phyloP scores from a whole-genome alignment of 2,888 invertebrate species.

The Aleiodes alternator region DNA sequence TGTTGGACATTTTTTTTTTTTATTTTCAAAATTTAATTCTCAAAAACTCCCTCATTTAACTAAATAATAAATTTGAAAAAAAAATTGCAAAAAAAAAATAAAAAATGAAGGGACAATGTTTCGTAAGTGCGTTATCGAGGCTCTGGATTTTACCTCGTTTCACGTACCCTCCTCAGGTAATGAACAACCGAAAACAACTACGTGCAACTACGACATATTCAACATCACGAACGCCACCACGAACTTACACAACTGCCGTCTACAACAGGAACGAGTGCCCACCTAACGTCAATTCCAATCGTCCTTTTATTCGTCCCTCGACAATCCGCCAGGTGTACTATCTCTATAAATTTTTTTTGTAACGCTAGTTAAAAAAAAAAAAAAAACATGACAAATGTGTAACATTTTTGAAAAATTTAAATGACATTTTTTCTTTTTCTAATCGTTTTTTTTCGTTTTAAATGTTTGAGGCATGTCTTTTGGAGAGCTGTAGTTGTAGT shows the following conservation, averaged over 20 bases:
- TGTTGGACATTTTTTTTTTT: conserved; percentile 14
- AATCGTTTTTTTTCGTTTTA: background rate
- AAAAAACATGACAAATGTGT: conserved; percentile 1
- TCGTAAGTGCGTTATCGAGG: conserved; percentile 65
- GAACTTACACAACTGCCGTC: conserved; percentile 63
- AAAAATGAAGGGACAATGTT: conserved; percentile 63
- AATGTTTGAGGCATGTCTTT: background rate
- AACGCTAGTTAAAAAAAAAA: background rate
- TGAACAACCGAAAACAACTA: conserved; percentile 51
- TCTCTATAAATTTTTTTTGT: conserved; percentile 41
- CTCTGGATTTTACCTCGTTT: conserved; percentile 67
- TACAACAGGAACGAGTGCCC: conserved; percentile 57
- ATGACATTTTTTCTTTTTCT: background rate
- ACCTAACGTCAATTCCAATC: conserved; percentile 49
- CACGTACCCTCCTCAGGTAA: conserved; percentile 50
- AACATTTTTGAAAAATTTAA: background rate
- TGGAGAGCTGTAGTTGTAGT: background rate
- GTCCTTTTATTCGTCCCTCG: conserved; percentile 62
- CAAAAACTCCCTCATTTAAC: background rate
- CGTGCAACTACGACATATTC: conserved; percentile 61
- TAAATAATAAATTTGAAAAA: too few relatives aligned
- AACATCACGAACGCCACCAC: conserved; percentile 64
- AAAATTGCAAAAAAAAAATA: background rate
- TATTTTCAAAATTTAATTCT: background rate
- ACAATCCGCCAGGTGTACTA: conserved; percentile 69